phyloP scores from a whole-genome alignment of 2,888 invertebrate species.

The Yponomeuta cagnagella region DNA sequence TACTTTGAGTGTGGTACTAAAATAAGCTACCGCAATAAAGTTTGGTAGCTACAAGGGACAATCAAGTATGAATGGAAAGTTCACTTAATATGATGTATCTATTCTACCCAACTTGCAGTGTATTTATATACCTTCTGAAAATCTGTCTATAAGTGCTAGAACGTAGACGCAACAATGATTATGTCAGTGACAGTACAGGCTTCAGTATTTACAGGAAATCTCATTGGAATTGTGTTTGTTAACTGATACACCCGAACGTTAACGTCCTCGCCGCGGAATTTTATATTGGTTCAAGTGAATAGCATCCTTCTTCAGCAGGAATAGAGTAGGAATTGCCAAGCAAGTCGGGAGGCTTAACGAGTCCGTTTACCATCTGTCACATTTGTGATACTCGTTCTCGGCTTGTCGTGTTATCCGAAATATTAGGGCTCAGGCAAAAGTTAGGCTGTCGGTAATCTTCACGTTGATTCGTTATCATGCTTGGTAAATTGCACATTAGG shows the following conservation, averaged over 20 bases:
- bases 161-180: neutral
- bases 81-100: no score
- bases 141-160: no score
- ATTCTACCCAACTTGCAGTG: no score
- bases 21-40: no score
- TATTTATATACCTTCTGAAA: no score
- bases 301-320: neutral
- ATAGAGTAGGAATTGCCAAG: neutral
- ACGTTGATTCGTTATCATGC: neutral
- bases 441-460: neutral
- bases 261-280: conserved; percentile 2
- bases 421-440: neutral
- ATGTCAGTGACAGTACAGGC: neutral
- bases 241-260: conserved; percentile 10
- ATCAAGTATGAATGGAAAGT: no score
- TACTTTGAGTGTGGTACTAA: no score
- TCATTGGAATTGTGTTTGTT: conserved; percentile 7
- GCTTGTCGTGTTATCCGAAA: neutral
- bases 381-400: conserved; percentile 10
- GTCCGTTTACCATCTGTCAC: conserved; percentile 8
- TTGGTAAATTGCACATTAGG: neutral
- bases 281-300: neutral
- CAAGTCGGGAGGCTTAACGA: neutral
- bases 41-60: no score
- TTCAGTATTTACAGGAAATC: conserved; percentile 6